These are phyloP conservation scores for Xyliphius kryptos DNA, from an alignment of 2,113 vertebrate species.

Conservation along the genomic window DNA sequence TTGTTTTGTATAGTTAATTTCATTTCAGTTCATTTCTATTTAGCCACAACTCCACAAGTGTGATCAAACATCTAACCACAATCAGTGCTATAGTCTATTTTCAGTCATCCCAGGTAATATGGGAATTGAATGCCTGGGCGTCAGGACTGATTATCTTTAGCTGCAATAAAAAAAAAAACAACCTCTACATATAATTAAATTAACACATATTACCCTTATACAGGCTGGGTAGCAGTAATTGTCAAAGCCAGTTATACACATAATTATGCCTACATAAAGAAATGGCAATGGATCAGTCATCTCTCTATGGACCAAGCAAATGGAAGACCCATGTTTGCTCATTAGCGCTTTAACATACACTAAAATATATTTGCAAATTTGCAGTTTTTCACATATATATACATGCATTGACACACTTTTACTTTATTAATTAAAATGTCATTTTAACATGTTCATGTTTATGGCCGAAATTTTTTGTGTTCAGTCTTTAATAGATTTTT, in stretches of 20 bases:
- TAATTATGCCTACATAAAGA: constrained; percentile 16
- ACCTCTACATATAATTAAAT: constrained; percentile 29
- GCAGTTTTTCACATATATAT: not conserved
- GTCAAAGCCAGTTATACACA: not conserved
- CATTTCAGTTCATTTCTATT: too few species aligned
- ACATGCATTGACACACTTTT: not conserved
- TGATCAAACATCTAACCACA: too few species aligned
- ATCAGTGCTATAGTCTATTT: too few species aligned
- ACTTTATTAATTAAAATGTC: not conserved
- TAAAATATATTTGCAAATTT: not conserved
- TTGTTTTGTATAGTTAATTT: too few species aligned
- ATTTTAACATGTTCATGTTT: not conserved
- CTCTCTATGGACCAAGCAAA: not conserved
- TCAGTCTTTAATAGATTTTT: not conserved
- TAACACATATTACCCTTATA: constrained; percentile 32
- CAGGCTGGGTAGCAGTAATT: constrained; percentile 3
- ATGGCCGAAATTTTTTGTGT: not conserved
- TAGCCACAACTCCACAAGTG: too few species aligned
- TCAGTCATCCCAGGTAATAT: too few species aligned
- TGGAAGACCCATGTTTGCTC: not conserved
- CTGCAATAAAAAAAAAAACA: not conserved
- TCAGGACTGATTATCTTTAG: not conserved
- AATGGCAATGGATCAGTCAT: not conserved
- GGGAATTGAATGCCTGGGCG: too few species aligned
- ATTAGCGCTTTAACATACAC: not conserved